Evolutionary conservation across 1,140 invertebrate species (phyloP).

Genomic region (Rhagoletis pomonella): DNA sequence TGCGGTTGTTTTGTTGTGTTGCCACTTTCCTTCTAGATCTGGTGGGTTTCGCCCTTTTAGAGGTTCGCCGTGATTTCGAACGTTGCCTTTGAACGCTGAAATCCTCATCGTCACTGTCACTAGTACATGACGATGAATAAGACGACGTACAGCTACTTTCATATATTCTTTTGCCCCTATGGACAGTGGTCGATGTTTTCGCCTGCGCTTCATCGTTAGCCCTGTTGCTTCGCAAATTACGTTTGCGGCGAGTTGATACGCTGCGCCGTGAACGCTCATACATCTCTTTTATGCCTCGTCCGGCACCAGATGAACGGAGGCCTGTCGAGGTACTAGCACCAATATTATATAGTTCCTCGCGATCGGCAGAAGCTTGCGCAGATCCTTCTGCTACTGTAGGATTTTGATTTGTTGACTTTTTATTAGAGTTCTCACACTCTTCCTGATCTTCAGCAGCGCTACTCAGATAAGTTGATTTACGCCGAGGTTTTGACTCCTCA

Average conservation of each 20-base stretch:
- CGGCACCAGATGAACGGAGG: constrained; percentile 52
- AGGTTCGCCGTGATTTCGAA: constrained; percentile 59
- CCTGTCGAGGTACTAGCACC: constrained; percentile 70
- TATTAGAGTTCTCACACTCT: background rate
- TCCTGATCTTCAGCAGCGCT: constrained; percentile 47
- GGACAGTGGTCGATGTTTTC: constrained; percentile 2
- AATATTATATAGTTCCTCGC: constrained; percentile 60
- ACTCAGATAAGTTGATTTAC: constrained; percentile 45
- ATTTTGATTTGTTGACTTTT: background rate
- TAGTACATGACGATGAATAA: constrained; percentile 56
- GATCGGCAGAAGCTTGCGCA: background rate
- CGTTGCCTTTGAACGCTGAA: constrained; percentile 53
- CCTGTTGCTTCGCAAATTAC: constrained; percentile 14
- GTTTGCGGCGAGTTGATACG: constrained; percentile 15
- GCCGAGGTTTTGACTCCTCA: constrained; percentile 59
- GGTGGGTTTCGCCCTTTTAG: constrained; percentile 20
- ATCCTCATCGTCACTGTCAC: constrained; percentile 60
- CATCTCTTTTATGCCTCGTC: constrained; percentile 26
- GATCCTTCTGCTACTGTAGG: constrained; percentile 35
- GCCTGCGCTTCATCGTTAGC: background rate
- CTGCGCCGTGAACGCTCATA: background rate
- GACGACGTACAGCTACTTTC: constrained; percentile 18
- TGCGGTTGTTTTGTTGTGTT: constrained; percentile 13
- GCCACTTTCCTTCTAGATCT: constrained; percentile 11
- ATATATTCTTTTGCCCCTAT: constrained; percentile 12